Percentiles rank a stretch among this genome's conserved stretches.
phyloP scores from a whole-genome alignment of 2,797 vertebrate genomes.

The Falco cherrug region DNA sequence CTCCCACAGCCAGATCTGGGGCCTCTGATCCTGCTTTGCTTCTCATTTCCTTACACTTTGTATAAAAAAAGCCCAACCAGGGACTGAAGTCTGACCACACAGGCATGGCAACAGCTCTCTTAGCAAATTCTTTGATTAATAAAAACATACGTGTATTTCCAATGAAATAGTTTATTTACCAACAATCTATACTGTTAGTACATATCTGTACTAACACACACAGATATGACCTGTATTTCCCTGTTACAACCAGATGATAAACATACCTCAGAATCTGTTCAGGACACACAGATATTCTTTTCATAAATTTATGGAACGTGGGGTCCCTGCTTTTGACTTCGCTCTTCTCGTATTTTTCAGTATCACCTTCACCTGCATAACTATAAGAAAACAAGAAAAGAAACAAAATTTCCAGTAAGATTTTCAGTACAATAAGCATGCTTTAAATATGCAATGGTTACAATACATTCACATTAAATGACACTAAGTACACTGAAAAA shows the following conservation, averaged over 20 bases:
- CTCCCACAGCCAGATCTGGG: not conserved
- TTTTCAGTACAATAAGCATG: not conserved
- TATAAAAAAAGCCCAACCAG: not conserved
- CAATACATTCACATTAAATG: not conserved
- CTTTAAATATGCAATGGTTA: not conserved
- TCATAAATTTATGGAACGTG: slow-evolving; percentile 90
- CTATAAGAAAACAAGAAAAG: slow-evolving; percentile 43
- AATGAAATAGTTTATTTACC: not conserved
- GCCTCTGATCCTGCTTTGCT: not conserved
- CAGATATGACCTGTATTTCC: not conserved
- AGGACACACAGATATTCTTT: slow-evolving; percentile 85
- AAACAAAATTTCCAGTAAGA: not conserved
- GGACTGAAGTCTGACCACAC: not conserved
- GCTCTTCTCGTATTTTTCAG: slow-evolving; percentile 90
- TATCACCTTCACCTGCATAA: slow-evolving; percentile 47
- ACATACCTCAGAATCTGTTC: slow-evolving; percentile 88
- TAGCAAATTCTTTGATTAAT: not conserved
- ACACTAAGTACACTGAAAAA: not conserved
- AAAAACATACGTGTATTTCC: not conserved
- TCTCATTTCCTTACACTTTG: not conserved
- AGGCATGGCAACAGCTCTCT: not conserved
- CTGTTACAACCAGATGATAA: not conserved
- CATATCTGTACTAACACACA: not conserved
- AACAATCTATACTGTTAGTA: not conserved
- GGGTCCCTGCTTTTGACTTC: slow-evolving; percentile 80